Conservation (phyloP, 1,140 invertebrate species). For the Drosophila kanapiae region DNA sequence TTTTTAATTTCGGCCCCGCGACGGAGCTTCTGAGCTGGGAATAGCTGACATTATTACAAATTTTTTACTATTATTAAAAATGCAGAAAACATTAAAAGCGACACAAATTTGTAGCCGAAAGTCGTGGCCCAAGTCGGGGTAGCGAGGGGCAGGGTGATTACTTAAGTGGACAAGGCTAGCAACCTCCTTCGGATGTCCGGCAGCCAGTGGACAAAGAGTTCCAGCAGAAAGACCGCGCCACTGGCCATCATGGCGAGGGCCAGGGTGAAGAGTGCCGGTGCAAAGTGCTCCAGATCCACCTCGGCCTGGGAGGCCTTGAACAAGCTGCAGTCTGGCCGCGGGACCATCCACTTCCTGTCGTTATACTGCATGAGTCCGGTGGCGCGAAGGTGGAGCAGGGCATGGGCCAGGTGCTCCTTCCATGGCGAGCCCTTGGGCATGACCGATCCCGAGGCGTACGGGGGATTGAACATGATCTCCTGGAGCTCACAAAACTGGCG, state of each 20-base stretch:
- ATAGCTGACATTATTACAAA: conserved; percentile 61
- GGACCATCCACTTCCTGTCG: conserved; percentile 59
- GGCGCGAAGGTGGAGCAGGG: conserved; percentile 50
- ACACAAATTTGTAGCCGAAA: conserved; percentile 50
- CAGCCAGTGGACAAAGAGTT: conserved; percentile 49
- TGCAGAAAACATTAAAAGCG: conserved; percentile 57
- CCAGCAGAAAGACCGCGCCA: conserved; percentile 52
- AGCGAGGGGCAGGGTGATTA: conserved; percentile 25
- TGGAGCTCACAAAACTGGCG: conserved; percentile 74
- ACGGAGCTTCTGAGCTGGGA: conserved; percentile 34
- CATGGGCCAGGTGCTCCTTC: conserved; percentile 61
- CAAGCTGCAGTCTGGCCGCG: conserved; percentile 63
- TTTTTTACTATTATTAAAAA: conserved; percentile 70
- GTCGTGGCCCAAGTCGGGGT: conserved; percentile 3
- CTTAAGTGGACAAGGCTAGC: conserved; percentile 40
- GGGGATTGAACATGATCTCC: conserved; percentile 61
- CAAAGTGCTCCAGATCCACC: conserved; percentile 75
- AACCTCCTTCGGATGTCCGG: conserved; percentile 13
- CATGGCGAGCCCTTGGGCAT: conserved; percentile 66
- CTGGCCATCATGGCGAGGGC: conserved; percentile 61
- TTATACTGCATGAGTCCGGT: conserved; percentile 64
- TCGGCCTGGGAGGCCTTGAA: conserved; percentile 54
- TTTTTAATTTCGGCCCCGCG: conserved; percentile 67
- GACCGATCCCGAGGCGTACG: conserved; percentile 32
- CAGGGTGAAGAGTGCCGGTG: conserved; percentile 66